Conservation (phyloP, 2,113 vertebrate species). For the Desmodus rotundus region DNA sequence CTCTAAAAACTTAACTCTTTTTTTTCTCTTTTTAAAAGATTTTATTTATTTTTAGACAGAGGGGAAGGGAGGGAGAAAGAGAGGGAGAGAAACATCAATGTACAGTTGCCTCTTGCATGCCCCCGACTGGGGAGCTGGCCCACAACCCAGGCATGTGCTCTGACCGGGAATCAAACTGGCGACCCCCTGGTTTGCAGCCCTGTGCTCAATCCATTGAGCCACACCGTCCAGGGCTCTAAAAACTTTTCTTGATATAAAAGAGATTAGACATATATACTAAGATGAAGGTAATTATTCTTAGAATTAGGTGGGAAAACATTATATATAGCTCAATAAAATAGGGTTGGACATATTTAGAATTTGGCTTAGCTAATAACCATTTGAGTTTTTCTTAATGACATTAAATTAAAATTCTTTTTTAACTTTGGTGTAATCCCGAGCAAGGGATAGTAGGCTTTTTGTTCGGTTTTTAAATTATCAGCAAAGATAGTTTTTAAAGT, state of each 20-base stretch:
- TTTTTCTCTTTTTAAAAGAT: too few relatives aligned
- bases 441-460: not conserved
- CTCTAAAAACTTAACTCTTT: not conserved
- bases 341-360: not conserved
- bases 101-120: too few relatives aligned
- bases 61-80: too few relatives aligned
- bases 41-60: too few relatives aligned
- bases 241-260: not conserved
- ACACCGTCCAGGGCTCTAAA: too few relatives aligned
- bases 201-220: too few relatives aligned
- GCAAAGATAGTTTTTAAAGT: not conserved
- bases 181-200: too few relatives aligned
- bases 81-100: too few relatives aligned
- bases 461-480: not conserved
- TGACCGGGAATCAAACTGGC: too few relatives aligned
- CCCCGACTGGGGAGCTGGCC: too few relatives aligned
- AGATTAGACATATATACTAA: not conserved
- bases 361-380: not conserved
- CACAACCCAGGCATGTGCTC: too few relatives aligned
- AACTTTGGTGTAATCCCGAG: not conserved
- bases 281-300: not conserved
- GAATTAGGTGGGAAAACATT: not conserved
- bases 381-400: slow-evolving; percentile 22
- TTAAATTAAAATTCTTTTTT: not conserved
- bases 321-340: not conserved